phyloP scores from a whole-genome alignment of 2,888 invertebrate genomes.

The Scrobipalpa costella region DNA sequence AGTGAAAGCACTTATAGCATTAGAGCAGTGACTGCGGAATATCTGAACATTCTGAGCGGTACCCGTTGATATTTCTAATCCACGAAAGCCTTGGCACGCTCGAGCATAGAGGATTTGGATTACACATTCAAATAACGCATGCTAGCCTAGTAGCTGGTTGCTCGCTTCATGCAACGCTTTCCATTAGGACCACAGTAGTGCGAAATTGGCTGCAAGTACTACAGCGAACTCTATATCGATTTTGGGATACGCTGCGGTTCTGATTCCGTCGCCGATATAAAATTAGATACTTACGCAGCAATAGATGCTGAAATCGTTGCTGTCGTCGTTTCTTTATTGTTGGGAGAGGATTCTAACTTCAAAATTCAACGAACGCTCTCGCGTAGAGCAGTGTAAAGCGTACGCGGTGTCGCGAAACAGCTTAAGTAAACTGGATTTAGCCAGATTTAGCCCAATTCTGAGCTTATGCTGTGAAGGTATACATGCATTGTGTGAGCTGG shows the following conservation, averaged over 20 bases:
- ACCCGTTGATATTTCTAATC: slow-evolving; percentile 60
- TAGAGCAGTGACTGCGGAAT: slow-evolving; percentile 22
- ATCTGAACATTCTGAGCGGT: slow-evolving; percentile 39
- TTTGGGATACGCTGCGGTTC: background rate
- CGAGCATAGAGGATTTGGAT: slow-evolving; percentile 49
- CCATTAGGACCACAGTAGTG: slow-evolving; percentile 42
- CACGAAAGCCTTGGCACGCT: slow-evolving; percentile 64
- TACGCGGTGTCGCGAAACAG: slow-evolving; percentile 51
- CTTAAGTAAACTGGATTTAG: slow-evolving; percentile 64
- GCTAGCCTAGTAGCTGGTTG: slow-evolving; percentile 35
- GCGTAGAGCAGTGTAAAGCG: slow-evolving; percentile 43
- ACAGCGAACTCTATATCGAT: background rate
- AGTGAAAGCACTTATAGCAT: slow-evolving; percentile 20
- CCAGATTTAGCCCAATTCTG: slow-evolving; percentile 64
- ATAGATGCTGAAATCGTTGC: background rate
- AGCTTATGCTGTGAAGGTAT: slow-evolving; percentile 61
- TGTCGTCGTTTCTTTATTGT: background rate
- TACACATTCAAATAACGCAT: slow-evolving; percentile 66
- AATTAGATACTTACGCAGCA: background rate
- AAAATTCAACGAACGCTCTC: slow-evolving; percentile 35
- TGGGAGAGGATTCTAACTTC: slow-evolving; percentile 28
- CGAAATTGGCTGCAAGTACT: background rate
- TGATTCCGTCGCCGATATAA: background rate
- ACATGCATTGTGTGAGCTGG: slow-evolving; percentile 32
- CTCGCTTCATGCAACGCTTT: slow-evolving; percentile 44